Evolutionary conservation across 2,888 invertebrate species (phyloP).

Genomic region (Aplocera efformata): DNA sequence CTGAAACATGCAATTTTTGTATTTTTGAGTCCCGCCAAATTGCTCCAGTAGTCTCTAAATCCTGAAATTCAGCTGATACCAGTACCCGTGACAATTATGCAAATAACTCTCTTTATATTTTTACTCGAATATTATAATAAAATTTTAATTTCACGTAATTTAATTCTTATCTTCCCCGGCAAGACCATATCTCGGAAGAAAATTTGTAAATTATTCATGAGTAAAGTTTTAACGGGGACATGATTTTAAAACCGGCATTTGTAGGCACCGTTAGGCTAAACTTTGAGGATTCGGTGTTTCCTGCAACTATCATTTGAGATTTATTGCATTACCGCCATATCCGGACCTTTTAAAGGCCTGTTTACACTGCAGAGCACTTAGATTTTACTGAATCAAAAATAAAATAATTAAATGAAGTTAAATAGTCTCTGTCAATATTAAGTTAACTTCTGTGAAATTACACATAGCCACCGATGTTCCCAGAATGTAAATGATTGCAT

Average conservation of each 20-base stretch:
- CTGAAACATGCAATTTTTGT: no score
- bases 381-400: no score
- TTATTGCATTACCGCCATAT: conserved; percentile 15
- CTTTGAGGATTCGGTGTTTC: conserved; percentile 44
- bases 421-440: no score
- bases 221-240: conserved; percentile 76
- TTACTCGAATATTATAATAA: conserved; percentile 67
- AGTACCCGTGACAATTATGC: conserved; percentile 60
- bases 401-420: no score
- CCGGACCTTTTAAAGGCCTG: conserved; percentile 11
- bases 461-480: no score
- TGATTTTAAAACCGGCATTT: conserved; percentile 77
- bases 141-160: conserved; percentile 73
- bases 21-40: background rate
- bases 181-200: conserved; percentile 75
- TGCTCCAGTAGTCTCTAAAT: conserved; percentile 9
- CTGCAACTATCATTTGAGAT: conserved; percentile 19
- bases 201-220: conserved; percentile 79
- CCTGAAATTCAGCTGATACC: conserved; percentile 25
- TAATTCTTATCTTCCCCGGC: conserved; percentile 74
- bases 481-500: no score
- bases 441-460: no score
- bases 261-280: conserved; percentile 62
- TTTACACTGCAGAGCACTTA: no score
- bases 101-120: conserved; percentile 67